A percentile compares a stretch with the other conserved stretches of the same genome.
These are phyloP conservation scores for Plectropomus leopardus DNA, from an alignment of 2,113 vertebrate species.

Conservation along the genomic window DNA sequence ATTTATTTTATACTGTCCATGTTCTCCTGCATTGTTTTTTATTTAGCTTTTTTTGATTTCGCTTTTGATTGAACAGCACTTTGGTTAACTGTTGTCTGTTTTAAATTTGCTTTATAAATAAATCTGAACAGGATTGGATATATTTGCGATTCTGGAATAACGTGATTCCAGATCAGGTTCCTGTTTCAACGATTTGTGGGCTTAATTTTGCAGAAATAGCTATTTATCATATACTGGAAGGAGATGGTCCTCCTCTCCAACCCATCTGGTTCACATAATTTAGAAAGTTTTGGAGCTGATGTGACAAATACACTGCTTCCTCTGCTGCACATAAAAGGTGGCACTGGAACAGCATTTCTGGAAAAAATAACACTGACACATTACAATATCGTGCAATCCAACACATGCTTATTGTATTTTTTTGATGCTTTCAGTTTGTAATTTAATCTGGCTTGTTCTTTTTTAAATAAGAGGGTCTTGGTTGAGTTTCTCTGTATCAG, in stretches of 20 bases:
- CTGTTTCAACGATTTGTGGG: neutral
- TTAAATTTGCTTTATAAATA: too few species aligned
- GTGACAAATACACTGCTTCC: too few species aligned
- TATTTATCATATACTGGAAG: neutral
- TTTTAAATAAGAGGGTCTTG: neutral
- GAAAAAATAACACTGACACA: neutral
- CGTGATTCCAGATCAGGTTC: neutral
- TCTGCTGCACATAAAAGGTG: neutral
- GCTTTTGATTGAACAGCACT: too few species aligned
- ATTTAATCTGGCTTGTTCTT: neutral
- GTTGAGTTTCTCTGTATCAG: constrained; percentile 3
- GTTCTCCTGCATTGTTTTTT: too few species aligned
- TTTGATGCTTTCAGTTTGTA: neutral
- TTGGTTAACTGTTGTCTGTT: too few species aligned
- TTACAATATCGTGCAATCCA: neutral
- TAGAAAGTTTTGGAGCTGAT: too few species aligned
- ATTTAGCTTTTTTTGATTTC: too few species aligned
- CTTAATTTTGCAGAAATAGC: neutral
- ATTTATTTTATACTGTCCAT: too few species aligned
- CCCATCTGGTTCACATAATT: neutral
- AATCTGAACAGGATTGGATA: too few species aligned
- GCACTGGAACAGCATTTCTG: neutral
- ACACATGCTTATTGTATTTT: neutral
- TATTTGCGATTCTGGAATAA: too few species aligned
- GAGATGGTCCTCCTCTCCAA: neutral